phyloP scores from a whole-genome alignment of 2,888 invertebrate genomes.

The Tolmerus cingulatus region DNA sequence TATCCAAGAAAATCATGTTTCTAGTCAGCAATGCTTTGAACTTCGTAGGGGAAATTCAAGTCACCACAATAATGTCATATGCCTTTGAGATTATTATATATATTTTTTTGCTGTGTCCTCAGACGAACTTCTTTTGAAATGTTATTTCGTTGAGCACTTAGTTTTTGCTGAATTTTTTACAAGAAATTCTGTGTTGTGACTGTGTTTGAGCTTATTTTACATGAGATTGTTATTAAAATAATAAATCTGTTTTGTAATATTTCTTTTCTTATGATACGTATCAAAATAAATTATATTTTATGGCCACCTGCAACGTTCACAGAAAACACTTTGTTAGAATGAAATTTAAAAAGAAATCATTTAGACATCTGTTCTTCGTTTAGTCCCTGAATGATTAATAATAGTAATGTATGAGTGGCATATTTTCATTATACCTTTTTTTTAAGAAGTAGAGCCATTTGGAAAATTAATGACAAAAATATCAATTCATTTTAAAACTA shows the following conservation, averaged over 20 bases:
- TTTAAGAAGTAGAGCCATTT: not conserved
- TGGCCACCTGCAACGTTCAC: not conserved
- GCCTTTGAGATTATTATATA: not conserved
- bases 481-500: not conserved
- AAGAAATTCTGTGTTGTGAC: not conserved
- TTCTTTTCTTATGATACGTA: not conserved
- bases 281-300: not conserved
- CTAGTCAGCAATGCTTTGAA: not conserved
- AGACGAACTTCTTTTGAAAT: not conserved
- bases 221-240: not conserved
- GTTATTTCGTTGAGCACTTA: not conserved
- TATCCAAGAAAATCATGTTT: not conserved
- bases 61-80: conserved; percentile 10
- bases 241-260: not conserved
- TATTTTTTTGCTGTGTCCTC: not conserved
- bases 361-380: not conserved
- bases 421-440: not conserved
- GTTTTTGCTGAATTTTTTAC: not conserved
- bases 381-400: not conserved
- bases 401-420: not conserved
- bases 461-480: not conserved
- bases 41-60: conserved; percentile 1
- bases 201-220: not conserved
- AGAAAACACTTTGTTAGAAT: not conserved
- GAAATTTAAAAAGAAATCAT: not conserved